Conservation (phyloP, 2,888 invertebrate species). For the Cybosia mesomella region DNA sequence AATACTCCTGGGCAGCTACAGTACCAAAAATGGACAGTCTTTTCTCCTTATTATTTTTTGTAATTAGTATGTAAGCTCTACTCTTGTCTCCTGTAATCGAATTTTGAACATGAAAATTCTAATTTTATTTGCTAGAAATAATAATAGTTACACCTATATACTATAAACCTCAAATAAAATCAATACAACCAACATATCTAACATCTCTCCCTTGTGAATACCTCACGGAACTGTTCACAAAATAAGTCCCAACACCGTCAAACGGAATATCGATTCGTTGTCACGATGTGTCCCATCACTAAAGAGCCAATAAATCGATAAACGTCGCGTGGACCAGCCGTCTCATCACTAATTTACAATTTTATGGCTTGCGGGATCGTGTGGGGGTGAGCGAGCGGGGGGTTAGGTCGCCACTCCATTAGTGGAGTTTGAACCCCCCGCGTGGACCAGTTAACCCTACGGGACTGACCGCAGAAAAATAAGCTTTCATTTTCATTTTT, state of each 20-base stretch:
- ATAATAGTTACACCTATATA: too few species aligned
- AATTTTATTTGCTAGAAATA: too few species aligned
- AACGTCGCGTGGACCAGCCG: constrained; percentile 72
- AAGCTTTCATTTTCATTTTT: constrained; percentile 17
- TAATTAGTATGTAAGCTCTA: too few species aligned
- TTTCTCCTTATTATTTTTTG: too few species aligned
- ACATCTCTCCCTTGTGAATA: not conserved
- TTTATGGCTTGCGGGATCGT: constrained; percentile 83
- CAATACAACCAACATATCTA: not conserved
- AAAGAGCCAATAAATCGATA: constrained; percentile 86
- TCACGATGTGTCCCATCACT: constrained; percentile 53
- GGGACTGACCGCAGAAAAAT: constrained; percentile 64
- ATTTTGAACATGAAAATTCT: too few species aligned
- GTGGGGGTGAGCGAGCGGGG: constrained; percentile 58
- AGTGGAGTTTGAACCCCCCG: constrained; percentile 70
- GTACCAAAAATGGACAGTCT: too few species aligned
- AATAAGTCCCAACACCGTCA: constrained; percentile 8
- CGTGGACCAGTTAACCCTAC: constrained; percentile 74
- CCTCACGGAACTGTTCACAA: not conserved
- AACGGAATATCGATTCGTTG: constrained; percentile 39
- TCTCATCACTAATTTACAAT: constrained; percentile 87
- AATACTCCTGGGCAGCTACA: too few species aligned
- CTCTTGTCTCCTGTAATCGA: too few species aligned
- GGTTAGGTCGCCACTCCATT: constrained; percentile 75
- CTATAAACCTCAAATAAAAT: too few species aligned